phyloP scores from a whole-genome alignment of 2,888 invertebrate genomes.

The Ophonus ardosiacus region DNA sequence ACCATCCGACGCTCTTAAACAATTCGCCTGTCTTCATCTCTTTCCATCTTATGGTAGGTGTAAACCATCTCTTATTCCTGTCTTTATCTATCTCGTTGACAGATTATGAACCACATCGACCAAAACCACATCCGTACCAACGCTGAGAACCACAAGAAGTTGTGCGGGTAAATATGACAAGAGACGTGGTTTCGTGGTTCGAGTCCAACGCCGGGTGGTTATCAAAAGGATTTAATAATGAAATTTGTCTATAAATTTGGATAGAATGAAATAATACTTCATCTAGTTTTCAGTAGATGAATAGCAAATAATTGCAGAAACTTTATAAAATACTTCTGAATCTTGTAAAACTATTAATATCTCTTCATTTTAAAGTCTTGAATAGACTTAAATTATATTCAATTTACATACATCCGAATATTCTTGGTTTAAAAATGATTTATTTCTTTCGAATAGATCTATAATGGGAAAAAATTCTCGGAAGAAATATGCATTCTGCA shows the following conservation, averaged over 20 bases:
- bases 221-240: too few species aligned
- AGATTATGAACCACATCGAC: slow-evolving; percentile 75
- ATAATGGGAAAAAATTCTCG: slow-evolving; percentile 8
- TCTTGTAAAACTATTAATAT: background rate
- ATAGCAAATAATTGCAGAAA: background rate
- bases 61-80: background rate
- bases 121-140: slow-evolving; percentile 58
- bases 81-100: slow-evolving; percentile 68
- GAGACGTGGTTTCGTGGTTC: slow-evolving; percentile 60
- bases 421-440: slow-evolving; percentile 13
- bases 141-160: slow-evolving; percentile 68
- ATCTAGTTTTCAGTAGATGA: background rate
- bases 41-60: background rate
- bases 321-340: background rate
- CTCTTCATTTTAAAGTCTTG: background rate
- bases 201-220: background rate
- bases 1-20: background rate
- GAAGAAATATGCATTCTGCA: slow-evolving; percentile 13
- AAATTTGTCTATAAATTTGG: background rate
- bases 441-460: slow-evolving; percentile 7
- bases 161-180: slow-evolving; percentile 75
- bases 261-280: background rate
- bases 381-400: slow-evolving; percentile 2
- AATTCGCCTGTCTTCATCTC: background rate
- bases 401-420: slow-evolving; percentile 7